Evolutionary conservation across 2,888 invertebrate species (phyloP).

Genomic region (Monochamus alternatus): DNA sequence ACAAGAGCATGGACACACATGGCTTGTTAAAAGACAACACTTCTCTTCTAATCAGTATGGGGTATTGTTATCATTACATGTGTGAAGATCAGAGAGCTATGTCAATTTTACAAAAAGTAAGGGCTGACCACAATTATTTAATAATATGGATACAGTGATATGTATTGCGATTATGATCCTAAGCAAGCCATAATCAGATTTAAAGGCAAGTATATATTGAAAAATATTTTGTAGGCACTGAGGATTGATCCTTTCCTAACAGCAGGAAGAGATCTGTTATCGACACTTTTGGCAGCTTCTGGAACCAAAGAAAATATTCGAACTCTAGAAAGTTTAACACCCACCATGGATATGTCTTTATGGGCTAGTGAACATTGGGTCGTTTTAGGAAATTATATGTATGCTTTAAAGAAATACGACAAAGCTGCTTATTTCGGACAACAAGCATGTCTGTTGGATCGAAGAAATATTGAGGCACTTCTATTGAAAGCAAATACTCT

Average conservation of each 20-base stretch:
- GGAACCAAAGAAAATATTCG: slow-evolving; percentile 64
- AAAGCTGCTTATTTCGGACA: slow-evolving; percentile 83
- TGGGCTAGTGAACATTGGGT: slow-evolving; percentile 80
- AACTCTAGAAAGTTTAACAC: slow-evolving; percentile 61
- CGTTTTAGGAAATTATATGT: slow-evolving; percentile 82
- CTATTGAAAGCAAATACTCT: slow-evolving; percentile 82
- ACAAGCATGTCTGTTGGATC: slow-evolving; percentile 76
- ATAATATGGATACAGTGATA: not conserved
- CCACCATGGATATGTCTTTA: slow-evolving; percentile 61
- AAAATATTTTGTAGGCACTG: slow-evolving; percentile 57
- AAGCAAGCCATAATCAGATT: slow-evolving; percentile 28
- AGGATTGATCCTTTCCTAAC: slow-evolving; percentile 62
- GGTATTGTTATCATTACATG: slow-evolving; percentile 81
- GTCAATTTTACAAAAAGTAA: slow-evolving; percentile 71
- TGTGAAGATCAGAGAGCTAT: slow-evolving; percentile 82
- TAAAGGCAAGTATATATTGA: slow-evolving; percentile 21
- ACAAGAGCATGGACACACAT: slow-evolving; percentile 79
- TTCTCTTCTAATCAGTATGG: slow-evolving; percentile 79
- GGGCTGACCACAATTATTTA: not conserved
- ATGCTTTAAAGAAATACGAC: slow-evolving; percentile 77
- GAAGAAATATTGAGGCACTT: slow-evolving; percentile 81
- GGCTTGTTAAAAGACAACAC: slow-evolving; percentile 80
- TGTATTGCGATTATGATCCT: too few species aligned
- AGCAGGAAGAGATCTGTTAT: slow-evolving; percentile 63
- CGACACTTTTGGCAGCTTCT: slow-evolving; percentile 62